A percentile compares a stretch with the other conserved stretches of the same genome.
These are phyloP conservation scores for Hydrotaea diabolus DNA, from an alignment of 2,888 invertebrate genomes.

Conservation along the genomic window DNA sequence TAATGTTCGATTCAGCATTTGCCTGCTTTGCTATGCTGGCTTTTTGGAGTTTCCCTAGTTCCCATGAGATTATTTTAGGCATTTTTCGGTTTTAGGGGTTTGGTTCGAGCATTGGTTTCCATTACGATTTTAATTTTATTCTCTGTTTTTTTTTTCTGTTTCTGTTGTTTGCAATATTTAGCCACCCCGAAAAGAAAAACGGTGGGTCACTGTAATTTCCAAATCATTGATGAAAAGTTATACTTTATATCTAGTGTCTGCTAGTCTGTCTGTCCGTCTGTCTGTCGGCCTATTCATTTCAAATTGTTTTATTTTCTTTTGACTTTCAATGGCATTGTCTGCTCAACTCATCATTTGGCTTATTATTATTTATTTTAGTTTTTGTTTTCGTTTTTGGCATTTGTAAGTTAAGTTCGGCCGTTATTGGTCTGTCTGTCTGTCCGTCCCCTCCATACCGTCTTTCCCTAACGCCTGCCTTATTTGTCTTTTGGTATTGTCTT, in stretches of 20 bases:
- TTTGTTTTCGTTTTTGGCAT: slow-evolving; percentile 9
- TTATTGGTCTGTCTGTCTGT: neutral
- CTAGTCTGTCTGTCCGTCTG: too few relatives aligned
- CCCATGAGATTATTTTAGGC: neutral
- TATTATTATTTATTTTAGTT: slow-evolving; percentile 7
- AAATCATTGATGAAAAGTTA: neutral
- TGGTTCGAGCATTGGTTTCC: neutral
- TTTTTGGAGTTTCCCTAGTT: neutral
- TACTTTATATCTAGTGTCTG: neutral
- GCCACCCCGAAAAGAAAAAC: slow-evolving; percentile 13
- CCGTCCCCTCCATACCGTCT: too few relatives aligned
- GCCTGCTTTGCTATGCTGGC: too few relatives aligned
- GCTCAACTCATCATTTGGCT: neutral
- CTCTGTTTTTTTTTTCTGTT: neutral
- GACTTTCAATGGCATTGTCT: neutral
- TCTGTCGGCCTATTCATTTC: neutral
- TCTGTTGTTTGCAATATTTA: neutral
- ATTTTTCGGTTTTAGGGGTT: neutral
- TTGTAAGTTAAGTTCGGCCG: slow-evolving; percentile 6
- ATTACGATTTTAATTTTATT: neutral
- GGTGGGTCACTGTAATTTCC: too few relatives aligned
- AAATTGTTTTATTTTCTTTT: neutral
- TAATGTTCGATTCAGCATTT: too few relatives aligned
- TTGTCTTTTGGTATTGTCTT: slow-evolving; percentile 44
- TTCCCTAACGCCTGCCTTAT: too few relatives aligned